Evolutionary conservation across 2,888 invertebrate species (phyloP).

Genomic region (Drosophila testacea): DNA sequence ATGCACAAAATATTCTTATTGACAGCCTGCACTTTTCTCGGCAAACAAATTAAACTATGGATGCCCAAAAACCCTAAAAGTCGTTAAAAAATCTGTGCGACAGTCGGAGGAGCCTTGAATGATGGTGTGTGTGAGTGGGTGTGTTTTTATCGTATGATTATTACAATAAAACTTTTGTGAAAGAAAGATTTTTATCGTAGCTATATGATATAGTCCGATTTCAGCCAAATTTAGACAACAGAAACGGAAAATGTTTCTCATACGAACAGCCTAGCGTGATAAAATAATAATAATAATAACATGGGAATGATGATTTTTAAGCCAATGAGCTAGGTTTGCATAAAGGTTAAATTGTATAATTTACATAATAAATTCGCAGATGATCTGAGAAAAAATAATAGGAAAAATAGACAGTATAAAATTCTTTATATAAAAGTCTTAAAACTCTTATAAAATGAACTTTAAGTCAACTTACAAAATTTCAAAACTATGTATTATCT

Average conservation of each 20-base stretch:
- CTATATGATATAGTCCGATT: no score
- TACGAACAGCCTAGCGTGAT: no score
- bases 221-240: no score
- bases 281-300: no score
- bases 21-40: conserved; percentile 27
- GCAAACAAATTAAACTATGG: conserved; percentile 70
- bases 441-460: no score
- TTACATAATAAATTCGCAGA: no score
- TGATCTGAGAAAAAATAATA: no score
- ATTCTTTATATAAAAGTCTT: no score
- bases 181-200: not conserved
- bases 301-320: not conserved
- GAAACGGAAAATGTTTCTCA: no score
- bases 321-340: not conserved
- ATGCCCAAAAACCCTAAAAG: conserved; percentile 49
- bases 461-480: no score
- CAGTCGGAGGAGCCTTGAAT: conserved; percentile 29
- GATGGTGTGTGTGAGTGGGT: not conserved
- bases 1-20: conserved; percentile 51
- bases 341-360: not conserved
- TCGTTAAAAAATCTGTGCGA: conserved; percentile 74
- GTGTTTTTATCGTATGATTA: conserved; percentile 54
- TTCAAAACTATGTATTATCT: no score
- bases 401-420: no score
- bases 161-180: conserved; percentile 31